phyloP scores from a whole-genome alignment of 1,140 invertebrate species.

The Zelostemma sp. region DNA sequence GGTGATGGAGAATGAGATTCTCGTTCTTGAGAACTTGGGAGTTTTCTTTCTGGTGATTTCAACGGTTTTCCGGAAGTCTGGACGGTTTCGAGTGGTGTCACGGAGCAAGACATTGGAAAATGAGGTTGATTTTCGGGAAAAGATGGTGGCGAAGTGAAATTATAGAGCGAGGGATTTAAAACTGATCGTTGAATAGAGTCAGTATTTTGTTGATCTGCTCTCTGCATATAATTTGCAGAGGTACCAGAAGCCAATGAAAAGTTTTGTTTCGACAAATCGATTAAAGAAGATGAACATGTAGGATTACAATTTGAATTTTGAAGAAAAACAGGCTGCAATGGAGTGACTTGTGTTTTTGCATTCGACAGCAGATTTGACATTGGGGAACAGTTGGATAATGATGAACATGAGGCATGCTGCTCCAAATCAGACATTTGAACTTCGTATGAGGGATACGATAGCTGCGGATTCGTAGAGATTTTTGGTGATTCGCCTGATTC shows the following conservation, averaged over 20 bases:
- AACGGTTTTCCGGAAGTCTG: no score
- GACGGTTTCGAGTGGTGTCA: no score
- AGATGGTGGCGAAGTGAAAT: neutral
- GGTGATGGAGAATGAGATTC: neutral
- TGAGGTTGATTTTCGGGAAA: neutral
- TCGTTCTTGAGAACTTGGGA: no score
- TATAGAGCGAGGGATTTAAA: neutral
- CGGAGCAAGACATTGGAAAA: no score
- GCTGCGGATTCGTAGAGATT: neutral
- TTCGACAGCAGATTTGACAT: neutral
- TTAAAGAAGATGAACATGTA: neutral
- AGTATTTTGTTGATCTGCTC: neutral
- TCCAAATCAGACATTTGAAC: neutral
- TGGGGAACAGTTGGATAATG: neutral
- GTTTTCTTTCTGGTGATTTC: no score
- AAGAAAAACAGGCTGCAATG: neutral
- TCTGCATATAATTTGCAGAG: neutral
- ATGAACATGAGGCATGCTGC: neutral
- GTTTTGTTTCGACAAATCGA: neutral
- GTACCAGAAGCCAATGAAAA: neutral
- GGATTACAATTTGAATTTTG: neutral
- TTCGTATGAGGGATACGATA: neutral
- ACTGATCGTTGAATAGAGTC: neutral
- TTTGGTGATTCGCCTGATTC: neutral
- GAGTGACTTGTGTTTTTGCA: neutral